phyloP scores from a whole-genome alignment of 53 echinoderm and acorn worm genomes.

The Temnopleurus reevesii region DNA sequence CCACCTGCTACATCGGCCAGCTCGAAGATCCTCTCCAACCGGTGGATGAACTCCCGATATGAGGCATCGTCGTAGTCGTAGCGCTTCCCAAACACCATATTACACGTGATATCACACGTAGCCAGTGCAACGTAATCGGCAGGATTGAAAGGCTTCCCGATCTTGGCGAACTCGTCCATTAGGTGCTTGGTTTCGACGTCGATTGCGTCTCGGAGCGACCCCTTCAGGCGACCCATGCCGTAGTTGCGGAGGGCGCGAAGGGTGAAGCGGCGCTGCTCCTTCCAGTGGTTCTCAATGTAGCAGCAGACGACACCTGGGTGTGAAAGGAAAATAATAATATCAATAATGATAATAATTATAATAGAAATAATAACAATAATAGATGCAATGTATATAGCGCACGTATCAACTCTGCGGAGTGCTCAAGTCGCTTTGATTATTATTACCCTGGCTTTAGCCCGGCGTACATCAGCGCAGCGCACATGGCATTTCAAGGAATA shows the following conservation, averaged over 20 bases:
- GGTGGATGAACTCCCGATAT: constrained; percentile 45
- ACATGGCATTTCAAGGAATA: no score
- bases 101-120: constrained; percentile 52
- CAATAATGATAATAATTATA: no score
- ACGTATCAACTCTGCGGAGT: no score
- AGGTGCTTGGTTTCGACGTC: background rate
- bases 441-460: no score
- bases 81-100: constrained; percentile 65
- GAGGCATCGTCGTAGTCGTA: constrained; percentile 54
- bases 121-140: background rate
- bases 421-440: no score
- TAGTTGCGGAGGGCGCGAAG: constrained; percentile 59
- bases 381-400: no score
- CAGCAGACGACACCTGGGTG: constrained; percentile 56
- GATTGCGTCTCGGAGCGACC: constrained; percentile 39
- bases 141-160: constrained; percentile 44
- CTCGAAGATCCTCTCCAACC: constrained; percentile 48
- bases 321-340: background rate
- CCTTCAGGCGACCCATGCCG: constrained; percentile 53
- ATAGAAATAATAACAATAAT: no score
- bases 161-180: background rate
- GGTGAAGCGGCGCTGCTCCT: constrained; percentile 64
- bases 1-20: constrained; percentile 40
- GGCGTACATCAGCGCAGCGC: no score
- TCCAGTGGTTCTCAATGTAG: constrained; percentile 66